Conservation (phyloP, 2,797 vertebrate genomes). For the Choloepus didactylus region DNA sequence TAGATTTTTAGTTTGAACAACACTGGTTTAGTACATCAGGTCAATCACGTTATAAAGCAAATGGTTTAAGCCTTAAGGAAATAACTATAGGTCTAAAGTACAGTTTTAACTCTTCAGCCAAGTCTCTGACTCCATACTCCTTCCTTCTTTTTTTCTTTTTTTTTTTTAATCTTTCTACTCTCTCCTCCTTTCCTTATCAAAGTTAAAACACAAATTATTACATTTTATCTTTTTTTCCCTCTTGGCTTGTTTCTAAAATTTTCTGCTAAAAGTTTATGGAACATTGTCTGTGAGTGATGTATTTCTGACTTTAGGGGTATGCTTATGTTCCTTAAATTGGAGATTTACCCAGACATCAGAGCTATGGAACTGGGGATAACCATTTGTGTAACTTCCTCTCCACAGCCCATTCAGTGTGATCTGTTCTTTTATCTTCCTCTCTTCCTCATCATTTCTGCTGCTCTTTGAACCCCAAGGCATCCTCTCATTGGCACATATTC, state of each 20-base stretch:
- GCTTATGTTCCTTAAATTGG: constrained; percentile 33
- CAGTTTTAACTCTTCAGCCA: not conserved
- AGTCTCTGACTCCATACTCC: not conserved
- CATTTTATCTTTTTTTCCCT: not conserved
- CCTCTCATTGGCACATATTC: not conserved
- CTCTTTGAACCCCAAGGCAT: not conserved
- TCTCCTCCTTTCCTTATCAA: not conserved
- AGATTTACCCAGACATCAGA: constrained; percentile 15
- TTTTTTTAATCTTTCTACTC: not conserved
- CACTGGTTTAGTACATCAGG: not conserved
- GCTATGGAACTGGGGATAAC: not conserved
- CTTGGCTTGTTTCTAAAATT: not conserved
- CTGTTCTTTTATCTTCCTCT: not conserved
- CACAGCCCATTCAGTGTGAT: not conserved
- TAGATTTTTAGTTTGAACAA: constrained; percentile 37
- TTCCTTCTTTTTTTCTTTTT: not conserved
- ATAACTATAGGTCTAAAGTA: not conserved
- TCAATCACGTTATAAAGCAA: not conserved
- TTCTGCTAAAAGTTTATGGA: constrained; percentile 16
- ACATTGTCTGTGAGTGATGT: not conserved
- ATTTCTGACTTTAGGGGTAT: constrained; percentile 31
- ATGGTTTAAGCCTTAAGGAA: not conserved
- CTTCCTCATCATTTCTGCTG: not conserved
- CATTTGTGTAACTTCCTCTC: not conserved
- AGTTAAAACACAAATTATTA: constrained; percentile 53